phyloP scores from a whole-genome alignment of 2,113 vertebrate species.

The Carassius auratus region DNA sequence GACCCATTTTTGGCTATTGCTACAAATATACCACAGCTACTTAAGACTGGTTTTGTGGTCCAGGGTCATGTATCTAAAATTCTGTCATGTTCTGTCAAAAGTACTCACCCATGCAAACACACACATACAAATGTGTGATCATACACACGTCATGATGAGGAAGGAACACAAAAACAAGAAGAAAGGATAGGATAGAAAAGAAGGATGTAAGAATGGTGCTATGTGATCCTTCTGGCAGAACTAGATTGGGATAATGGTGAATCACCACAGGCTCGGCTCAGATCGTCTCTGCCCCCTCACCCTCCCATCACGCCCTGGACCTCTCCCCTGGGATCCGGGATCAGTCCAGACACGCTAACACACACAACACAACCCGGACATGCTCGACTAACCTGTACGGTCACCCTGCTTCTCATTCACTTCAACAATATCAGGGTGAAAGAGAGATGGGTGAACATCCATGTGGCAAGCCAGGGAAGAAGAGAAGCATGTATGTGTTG shows the following conservation, averaged over 20 bases:
- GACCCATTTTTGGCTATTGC: no score
- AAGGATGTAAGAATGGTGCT: slow-evolving; percentile 37
- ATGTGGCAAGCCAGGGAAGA: no score
- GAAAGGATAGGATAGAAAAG: slow-evolving; percentile 26
- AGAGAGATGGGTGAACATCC: neutral
- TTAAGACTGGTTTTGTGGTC: no score
- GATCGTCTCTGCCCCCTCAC: slow-evolving; percentile 35
- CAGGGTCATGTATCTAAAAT: neutral
- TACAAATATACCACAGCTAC: no score
- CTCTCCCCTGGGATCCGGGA: slow-evolving; percentile 57
- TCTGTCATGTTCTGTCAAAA: neutral
- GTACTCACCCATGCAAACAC: neutral
- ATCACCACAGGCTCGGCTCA: slow-evolving; percentile 47
- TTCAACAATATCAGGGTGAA: slow-evolving; percentile 33
- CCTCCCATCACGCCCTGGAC: slow-evolving; percentile 46
- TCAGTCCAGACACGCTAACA: slow-evolving; percentile 50
- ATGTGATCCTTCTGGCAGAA: slow-evolving; percentile 57
- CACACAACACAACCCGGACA: slow-evolving; percentile 42
- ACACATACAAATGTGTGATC: neutral
- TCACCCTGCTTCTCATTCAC: slow-evolving; percentile 27
- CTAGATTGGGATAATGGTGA: slow-evolving; percentile 45
- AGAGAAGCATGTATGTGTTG: neutral
- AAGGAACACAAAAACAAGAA: slow-evolving; percentile 16
- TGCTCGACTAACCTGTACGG: slow-evolving; percentile 53
- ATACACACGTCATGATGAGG: neutral